Evolutionary conservation across 2,888 invertebrate species (phyloP).

Genomic region (Drosophila nigricruria): DNA sequence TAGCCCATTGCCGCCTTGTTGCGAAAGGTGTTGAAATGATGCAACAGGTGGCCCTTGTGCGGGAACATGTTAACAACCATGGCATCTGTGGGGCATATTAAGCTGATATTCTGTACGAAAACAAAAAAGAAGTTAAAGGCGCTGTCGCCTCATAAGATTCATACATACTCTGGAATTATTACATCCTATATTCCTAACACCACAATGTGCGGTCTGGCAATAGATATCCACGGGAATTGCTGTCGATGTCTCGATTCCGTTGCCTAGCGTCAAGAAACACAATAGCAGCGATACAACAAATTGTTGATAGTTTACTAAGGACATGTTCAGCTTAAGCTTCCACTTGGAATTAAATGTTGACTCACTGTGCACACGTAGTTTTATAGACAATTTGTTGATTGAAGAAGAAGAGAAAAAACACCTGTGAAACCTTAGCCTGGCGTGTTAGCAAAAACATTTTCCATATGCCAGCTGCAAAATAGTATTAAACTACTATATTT

Average conservation of each 20-base stretch:
- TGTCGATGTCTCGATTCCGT: accelerated
- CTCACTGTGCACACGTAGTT: not conserved
- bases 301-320: not conserved
- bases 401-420: not conserved
- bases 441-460: not conserved
- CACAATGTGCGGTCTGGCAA: constrained; percentile 39
- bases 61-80: constrained; percentile 6
- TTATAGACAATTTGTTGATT: constrained; percentile 22
- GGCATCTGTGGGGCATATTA: not conserved
- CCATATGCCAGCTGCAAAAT: not conserved
- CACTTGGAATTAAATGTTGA: not conserved
- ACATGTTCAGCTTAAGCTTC: constrained; percentile 15
- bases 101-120: constrained; percentile 25
- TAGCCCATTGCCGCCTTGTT: constrained; percentile 48
- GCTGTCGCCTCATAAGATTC: no score
- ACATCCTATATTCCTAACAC: constrained; percentile 42
- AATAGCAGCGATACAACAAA: not conserved
- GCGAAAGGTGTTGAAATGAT: constrained; percentile 42
- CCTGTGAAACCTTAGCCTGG: constrained; percentile 7
- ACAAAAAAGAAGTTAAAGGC: not conserved
- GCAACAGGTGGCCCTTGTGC: constrained; percentile 14
- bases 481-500: not conserved
- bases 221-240: not conserved
- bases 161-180: constrained; percentile 20
- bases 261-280: not conserved